Conservation (phyloP, 1,140 invertebrate genomes). For the Macrocentrus cingulum region DNA sequence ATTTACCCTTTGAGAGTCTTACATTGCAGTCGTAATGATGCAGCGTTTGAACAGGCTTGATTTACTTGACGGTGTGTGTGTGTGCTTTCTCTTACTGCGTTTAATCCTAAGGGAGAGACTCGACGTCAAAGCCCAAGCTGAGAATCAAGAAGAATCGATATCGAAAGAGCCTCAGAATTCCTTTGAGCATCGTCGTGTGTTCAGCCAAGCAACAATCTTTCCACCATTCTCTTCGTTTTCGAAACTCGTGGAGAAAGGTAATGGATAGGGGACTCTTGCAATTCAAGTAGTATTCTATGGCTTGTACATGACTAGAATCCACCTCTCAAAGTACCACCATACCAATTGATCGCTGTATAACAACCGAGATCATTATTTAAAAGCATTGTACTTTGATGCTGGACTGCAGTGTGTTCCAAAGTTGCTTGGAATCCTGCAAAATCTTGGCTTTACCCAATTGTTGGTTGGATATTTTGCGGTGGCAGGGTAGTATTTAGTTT, state of each 20-base stretch:
- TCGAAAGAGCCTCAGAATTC: slow-evolving; percentile 16
- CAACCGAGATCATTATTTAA: neutral
- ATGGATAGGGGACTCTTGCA: slow-evolving; percentile 19
- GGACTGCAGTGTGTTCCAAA: neutral
- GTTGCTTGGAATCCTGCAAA: too few species aligned
- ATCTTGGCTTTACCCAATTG: too few species aligned
- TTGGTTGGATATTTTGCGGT: too few species aligned
- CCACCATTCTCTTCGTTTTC: neutral
- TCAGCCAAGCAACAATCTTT: slow-evolving; percentile 23
- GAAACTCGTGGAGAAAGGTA: slow-evolving; percentile 10
- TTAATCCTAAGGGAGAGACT: neutral
- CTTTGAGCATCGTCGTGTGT: slow-evolving; percentile 23
- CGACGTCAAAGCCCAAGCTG: slow-evolving; percentile 21
- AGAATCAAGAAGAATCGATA: slow-evolving; percentile 26
- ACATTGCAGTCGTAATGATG: neutral
- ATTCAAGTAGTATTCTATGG: slow-evolving; percentile 7
- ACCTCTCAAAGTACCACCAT: neutral
- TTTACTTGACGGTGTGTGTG: neutral
- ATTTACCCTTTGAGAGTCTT: neutral
- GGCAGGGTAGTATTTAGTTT: too few species aligned
- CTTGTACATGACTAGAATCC: neutral
- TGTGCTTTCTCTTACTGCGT: neutral
- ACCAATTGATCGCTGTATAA: neutral
- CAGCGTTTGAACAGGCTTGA: neutral
- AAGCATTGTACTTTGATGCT: neutral